Evolutionary conservation across 2,888 invertebrate species (phyloP).

Genomic region (Standfussiana lucernea): DNA sequence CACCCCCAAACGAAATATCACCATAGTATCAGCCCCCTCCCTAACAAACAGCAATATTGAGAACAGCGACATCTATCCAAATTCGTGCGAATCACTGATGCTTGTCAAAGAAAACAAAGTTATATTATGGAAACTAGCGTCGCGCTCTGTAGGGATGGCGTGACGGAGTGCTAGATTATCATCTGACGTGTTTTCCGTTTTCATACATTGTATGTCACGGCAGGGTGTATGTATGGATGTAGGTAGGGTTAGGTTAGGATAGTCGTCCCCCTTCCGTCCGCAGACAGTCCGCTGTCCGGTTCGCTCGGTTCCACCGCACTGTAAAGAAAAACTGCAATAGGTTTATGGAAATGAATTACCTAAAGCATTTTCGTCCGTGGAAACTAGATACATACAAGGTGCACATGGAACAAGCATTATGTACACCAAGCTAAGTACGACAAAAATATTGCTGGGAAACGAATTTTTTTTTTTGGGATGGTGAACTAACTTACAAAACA

Average conservation of each 20-base stretch:
- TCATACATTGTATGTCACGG: background rate
- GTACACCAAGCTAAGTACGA: too few species aligned
- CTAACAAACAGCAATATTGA: slow-evolving; percentile 8
- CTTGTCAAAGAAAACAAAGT: slow-evolving; percentile 47
- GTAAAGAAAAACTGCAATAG: background rate
- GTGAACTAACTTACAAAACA: too few species aligned
- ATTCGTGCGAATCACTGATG: slow-evolving; percentile 45
- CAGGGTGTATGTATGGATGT: background rate
- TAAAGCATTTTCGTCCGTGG: background rate
- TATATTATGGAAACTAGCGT: slow-evolving; percentile 53
- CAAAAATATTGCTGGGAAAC: too few species aligned
- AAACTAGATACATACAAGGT: background rate
- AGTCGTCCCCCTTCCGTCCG: background rate
- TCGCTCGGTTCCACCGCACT: background rate
- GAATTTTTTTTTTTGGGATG: too few species aligned
- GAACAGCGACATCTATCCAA: slow-evolving; percentile 62
- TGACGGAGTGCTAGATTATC: slow-evolving; percentile 28
- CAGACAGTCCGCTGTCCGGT: background rate
- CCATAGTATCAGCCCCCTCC: background rate
- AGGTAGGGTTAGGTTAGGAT: background rate
- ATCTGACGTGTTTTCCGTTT: background rate
- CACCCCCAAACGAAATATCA: background rate
- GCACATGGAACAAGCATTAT: too few species aligned
- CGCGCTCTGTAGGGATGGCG: slow-evolving; percentile 45
- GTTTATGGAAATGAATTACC: background rate